Base-by-base conservation (phyloP, 2,888 invertebrate genomes). In the Tinea semifulvella region DNA sequence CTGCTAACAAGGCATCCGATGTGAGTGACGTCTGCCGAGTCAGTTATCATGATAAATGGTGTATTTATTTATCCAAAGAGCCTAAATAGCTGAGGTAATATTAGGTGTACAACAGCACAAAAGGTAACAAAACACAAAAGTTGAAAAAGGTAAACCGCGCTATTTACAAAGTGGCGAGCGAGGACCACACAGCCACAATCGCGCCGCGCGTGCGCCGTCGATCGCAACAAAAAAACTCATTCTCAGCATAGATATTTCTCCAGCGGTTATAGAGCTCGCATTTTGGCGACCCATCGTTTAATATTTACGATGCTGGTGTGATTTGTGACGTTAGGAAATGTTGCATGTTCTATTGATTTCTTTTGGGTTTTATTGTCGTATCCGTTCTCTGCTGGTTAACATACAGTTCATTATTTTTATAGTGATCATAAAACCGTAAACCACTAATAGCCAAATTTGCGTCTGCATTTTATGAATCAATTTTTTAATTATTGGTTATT, bases 41-140 rank as follows among this genome's bases (percentile, higher is more conserved):
- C 72, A 65, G 75, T 76, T 77, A 75, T 76, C 74, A 72, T 79
- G 80, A 79, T 80, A 80, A 79, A 80, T 80, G 77, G 74, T 75
- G 67, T 80, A 79, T 80, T 80, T 80, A 79, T 80, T 79, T 80
- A 80, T 79, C 74, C 73, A 73, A 71, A 72, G 74, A 76, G 68
- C 75, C 71, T 80, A 79, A 80, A 80, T 80, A 77, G 79, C 79
- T 79, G 77, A 79, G 79, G 80, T 79, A 80, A 79, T 80, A 80
- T 80, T 79, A 75, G 76, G 71, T 71, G 73, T 80, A 80, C 76
- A 77, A 79, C 72, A 75, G 76, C 76, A 79, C 80, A 80, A 80
- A 80, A 80, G 79, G 80, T 79, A 79, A 80, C 80, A 80, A 80
- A 80, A 80, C 80, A 80, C 76, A 79, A 77, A 77, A 77, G 79